Evolutionary conservation across 2,888 invertebrate species (phyloP), one percentile per base, ranked within the genome.

Genomic region (Stegana nigrithorax): DNA sequence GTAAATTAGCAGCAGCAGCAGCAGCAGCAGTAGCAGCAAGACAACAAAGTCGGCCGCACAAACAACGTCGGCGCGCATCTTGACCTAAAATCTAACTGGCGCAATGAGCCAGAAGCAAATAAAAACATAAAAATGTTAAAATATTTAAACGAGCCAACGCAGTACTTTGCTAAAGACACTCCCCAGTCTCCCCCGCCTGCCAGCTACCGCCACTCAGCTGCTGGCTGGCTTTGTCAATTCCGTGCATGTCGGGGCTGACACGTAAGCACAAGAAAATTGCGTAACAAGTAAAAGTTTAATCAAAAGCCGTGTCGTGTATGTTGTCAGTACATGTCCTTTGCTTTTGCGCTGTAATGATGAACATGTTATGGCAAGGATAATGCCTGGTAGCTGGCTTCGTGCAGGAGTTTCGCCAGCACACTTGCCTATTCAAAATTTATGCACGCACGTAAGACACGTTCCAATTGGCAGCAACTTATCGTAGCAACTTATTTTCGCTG

Each of bases 301-400:
- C 32, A 5, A 2, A 32, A 32, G 10, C 10, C 32, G 6, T 12
- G 32, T 32, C 32, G n/a, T 2, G 2, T n/a, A 32, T 2, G 2
- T 10, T 29, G 5, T 12, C 32, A 12, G 32, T 12, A 2, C n/a
- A 4, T 32, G 32, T 32, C 2, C 2, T 4, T 12, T 42, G 42
- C n/a, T 10, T n/a, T 5, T 44, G 14, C 12, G 12, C 7, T 32
- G 6, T 17, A 3, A 44, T 62, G 57, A 62, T 62, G 62, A 62
- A 62, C 50, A 62, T 50, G 62, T 62, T 62, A 62, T 21, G n/a
- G 50, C 47, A 32, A n/a, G 47, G 21, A 62, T 39, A 50, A 57
- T 62, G 50, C 47, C 26, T n/a, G n/a, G n/a, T n/a, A n/a, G n/a
- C n/a, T n/a, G n/a, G n/a, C n/a, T n/a, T n/a, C n/a, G n/a, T n/a